A percentile compares a stretch with the other conserved stretches of the same genome.
phyloP scores from a whole-genome alignment of 53 echinoderm and acorn worm genomes.

The Holothuria scabra region DNA sequence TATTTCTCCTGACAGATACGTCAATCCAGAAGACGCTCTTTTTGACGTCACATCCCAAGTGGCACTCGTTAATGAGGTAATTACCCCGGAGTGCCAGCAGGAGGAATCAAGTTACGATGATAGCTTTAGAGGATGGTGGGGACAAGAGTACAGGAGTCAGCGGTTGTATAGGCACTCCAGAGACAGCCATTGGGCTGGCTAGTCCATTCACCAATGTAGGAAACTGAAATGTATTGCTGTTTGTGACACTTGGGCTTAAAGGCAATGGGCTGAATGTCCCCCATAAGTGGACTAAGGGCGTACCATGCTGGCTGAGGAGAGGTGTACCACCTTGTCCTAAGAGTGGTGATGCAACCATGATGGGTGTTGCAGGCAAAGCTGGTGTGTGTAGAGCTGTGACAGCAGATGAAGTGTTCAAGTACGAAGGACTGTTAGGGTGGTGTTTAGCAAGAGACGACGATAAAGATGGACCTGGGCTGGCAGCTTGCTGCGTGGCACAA shows the following conservation, averaged over 20 bases:
- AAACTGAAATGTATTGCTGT: constrained; percentile 90
- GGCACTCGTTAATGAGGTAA: too few species aligned
- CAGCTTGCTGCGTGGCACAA: constrained; percentile 63
- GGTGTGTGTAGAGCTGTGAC: constrained; percentile 74
- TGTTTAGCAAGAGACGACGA: constrained; percentile 5
- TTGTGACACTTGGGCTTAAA: constrained; percentile 84
- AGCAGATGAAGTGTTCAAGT: constrained; percentile 62
- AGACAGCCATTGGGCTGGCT: constrained; percentile 61
- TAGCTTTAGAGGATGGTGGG: constrained; percentile 89
- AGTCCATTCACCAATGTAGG: constrained; percentile 82
- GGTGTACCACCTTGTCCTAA: constrained; percentile 81
- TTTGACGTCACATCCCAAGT: too few species aligned
- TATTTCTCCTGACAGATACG: too few species aligned
- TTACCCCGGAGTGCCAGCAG: too few species aligned
- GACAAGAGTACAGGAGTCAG: constrained; percentile 78
- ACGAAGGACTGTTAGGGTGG: constrained; percentile 77
- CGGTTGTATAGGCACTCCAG: constrained; percentile 68
- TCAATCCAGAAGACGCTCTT: too few species aligned
- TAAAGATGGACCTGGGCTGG: constrained; percentile 56
- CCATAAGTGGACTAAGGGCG: constrained; percentile 87
- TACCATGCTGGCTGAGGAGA: constrained; percentile 54
- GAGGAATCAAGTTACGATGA: constrained; percentile 76
- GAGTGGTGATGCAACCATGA: constrained; percentile 92
- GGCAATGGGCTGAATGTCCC: constrained; percentile 98
- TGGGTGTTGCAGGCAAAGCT: constrained; percentile 81